Base-by-base conservation (phyloP, 2,888 invertebrate species). In the Tachina fera region DNA sequence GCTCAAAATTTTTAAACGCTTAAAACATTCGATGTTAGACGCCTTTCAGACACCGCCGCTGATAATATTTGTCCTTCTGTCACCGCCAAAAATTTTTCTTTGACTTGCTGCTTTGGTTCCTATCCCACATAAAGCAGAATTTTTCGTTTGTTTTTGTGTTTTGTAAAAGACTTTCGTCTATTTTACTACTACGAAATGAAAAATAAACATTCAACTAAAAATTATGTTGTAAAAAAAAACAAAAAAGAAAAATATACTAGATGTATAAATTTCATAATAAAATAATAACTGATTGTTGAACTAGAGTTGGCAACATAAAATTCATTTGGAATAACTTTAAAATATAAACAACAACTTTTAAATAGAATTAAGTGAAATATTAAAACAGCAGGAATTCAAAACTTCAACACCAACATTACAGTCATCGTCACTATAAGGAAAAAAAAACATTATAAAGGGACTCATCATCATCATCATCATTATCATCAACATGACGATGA, bases 281-380 rank as follows among this genome's bases (percentile, higher is more conserved):
- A 31, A 31, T 60, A 68, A 77, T 60, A 60, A 77, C 67, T 47
- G 39, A 56, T 19, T 71, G 61, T 53, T 58, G 77, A 78, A 53
- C 31, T 63, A 71, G 63, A 71, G 63, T 79, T 79, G 63, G 9
- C 14, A 71, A 47, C 51, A 63, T 19, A 78, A 70, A 78, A 31
- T 56, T 43, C 56, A 67, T 45, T 76, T 76, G 51, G 45, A 68
- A 77, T n/a, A 76, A 61, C 16, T 56, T 45, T 39, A 31, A 39
- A 70, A 80, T 22, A 45, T 61, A 9, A 60, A 56, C 13, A 70
- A 75, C 53, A 78, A 70, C 82, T 71, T 74, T 76, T 16, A 68
- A 49, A 70, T 56, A 53, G 56, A 43, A 79, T 74, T 56, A 45
- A 41, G 49, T 51, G 31, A 72, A 74, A 80, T 72, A 67, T 65